Base-by-base conservation (phyloP, 2,113 vertebrate genomes). In the Neolamprologus cancellatus region DNA sequence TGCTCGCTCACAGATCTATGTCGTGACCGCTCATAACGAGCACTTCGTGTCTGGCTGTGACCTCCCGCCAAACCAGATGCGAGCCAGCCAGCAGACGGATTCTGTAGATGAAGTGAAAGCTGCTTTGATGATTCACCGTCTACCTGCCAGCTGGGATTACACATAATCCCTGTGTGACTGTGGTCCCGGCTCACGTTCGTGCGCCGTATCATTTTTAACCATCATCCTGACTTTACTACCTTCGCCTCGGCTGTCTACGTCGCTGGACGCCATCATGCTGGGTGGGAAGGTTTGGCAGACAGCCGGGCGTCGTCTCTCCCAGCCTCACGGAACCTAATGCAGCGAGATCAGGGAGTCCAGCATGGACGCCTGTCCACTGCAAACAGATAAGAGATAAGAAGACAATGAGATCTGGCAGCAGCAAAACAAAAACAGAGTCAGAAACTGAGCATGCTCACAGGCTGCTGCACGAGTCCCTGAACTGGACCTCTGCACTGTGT, bases 221-320 rank as follows among this genome's bases (percentile, higher is more conserved):
- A 48, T 76, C 11, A 3, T 18, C 41, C 10, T 30, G 6, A 76
- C 3, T 34, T 79, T 2, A 10, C 3, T 89, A 94, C 93, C 93
- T 78, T 95, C 93, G 1, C 48, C 79, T 15, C 87, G 79, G 34
- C 15, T 13, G 79, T 95, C 94, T 10, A 91, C 81, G 3, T 94
- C 92, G 6, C 90, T 94, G 79, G 94, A 93, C 14, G 89, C 81
- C 82, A 94, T 93, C 90, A 90, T 93, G 32, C 46, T 71, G 82
- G 76, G 15, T 82, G 71, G 2, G 78, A 14, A 39, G 84, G 80
- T 44, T 78, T 55, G 6, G 10, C 10, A 44, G 81, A 7, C 5
- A 81, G 64, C 48, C 3, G 28, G 81, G 41, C 2, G 57, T 84
- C 3, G 81, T 69, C 41, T 83, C 36, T 83, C 25, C 81, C 91